Evolutionary conservation across 2,797 vertebrate genomes (phyloP), one percentile per base, ranked within the genome.

Genomic region (Discoglossus pictus): DNA sequence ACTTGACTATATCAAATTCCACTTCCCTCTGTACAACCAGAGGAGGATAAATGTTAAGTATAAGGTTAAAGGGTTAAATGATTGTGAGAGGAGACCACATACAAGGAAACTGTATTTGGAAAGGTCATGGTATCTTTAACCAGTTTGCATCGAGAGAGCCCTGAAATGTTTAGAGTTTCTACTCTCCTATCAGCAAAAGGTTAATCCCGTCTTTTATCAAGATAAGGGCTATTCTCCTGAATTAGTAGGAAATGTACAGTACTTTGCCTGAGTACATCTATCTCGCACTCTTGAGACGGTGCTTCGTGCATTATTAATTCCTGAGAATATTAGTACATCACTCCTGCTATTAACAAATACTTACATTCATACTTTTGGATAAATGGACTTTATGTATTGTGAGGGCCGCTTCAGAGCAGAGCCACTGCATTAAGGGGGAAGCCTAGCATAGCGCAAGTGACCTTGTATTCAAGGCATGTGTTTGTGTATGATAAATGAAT

Each of bases 301-400:
- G 13, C 18, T 43, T 58, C 25, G 25, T 71, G 36, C 52, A 64
- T 71, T 64, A 64, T 58, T 71, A 64, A 71, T 71, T 63, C 36
- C 38, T 12, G 10, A 42, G 36, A 64, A 64, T 64, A 71, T 58
- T 71, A 64, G 53, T 51, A 51, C 52, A 64, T 63, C 61, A 64
- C 63, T 64, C 52, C 53, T 12, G 27, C 36, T 42, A 64, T 58
- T 71, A 71, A 56, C 42, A 50, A 36, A 47, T 43, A 31, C 52
- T 56, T 13, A n/a, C 15, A 13, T 48, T 17, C 18, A 21, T 34
- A 24, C 16, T 53, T 47, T 8, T 16, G 34, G 24, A 63, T 56
- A 42, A 61, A 69, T 69, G 50, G 51, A 17, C 54, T 36, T 10
- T 18, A 12, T 9, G 13, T 6, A 38, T 12, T 4, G 15, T 7